Percentiles rank a stretch among this genome's conserved stretches.
These are phyloP conservation scores for Myrmecophaga tridactyla DNA, from an alignment of 2,113 vertebrate species.

Conservation along the genomic window DNA sequence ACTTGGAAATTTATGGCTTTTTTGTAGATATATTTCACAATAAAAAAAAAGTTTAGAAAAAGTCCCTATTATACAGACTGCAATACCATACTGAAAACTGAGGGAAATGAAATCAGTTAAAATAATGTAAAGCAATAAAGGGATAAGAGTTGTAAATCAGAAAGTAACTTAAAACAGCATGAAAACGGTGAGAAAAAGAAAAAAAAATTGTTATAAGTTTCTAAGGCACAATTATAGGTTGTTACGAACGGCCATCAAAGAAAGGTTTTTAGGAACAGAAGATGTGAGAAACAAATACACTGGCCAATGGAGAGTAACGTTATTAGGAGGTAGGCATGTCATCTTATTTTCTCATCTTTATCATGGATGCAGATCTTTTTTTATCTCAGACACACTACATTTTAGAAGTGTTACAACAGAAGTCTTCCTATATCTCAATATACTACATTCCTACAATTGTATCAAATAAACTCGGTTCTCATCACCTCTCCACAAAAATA, in stretches of 20 bases:
- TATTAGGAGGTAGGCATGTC: background rate
- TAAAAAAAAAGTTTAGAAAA: too few species aligned
- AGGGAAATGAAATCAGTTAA: background rate
- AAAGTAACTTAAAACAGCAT: conserved; percentile 16
- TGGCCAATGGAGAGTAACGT: background rate
- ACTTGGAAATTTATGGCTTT: too few species aligned
- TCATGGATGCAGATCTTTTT: background rate
- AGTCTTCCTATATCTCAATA: background rate
- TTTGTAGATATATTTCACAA: too few species aligned
- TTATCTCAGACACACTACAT: background rate
- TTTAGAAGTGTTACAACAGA: background rate
- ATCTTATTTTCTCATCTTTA: background rate
- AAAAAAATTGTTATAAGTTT: background rate
- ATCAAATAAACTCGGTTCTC: background rate
- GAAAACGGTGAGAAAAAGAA: background rate
- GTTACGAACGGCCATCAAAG: background rate
- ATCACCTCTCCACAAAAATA: background rate
- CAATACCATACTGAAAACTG: background rate
- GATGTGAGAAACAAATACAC: background rate
- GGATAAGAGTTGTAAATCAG: background rate
- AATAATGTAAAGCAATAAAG: background rate
- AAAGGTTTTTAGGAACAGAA: conserved; percentile 3
- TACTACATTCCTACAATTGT: background rate
- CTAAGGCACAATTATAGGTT: background rate
- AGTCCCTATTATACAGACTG: background rate